Conservation (phyloP, 2,797 vertebrate species). For the Setipinna tenuifilis region DNA sequence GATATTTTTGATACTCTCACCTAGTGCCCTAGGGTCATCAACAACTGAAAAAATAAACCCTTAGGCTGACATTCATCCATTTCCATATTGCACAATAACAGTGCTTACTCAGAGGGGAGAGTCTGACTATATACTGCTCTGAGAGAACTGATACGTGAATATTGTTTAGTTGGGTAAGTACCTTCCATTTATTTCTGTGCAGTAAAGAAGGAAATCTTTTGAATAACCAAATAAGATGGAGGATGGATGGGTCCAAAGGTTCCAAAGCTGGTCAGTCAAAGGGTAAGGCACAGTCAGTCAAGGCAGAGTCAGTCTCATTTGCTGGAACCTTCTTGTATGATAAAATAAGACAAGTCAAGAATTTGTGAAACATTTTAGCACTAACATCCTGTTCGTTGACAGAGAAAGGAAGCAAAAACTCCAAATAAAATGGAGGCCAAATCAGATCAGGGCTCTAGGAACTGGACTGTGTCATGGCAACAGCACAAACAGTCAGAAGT, state of each 20-base stretch:
- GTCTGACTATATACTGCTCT: neutral
- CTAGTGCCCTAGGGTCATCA: neutral
- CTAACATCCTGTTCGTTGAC: neutral
- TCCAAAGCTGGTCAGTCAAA: neutral
- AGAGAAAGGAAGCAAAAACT: neutral
- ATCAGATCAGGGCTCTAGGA: neutral
- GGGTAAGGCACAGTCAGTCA: neutral
- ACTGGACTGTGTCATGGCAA: neutral
- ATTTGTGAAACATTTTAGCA: neutral
- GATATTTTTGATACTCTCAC: no score
- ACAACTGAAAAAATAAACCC: neutral
- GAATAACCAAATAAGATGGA: conserved; percentile 20
- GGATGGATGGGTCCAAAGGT: neutral
- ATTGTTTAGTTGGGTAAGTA: neutral
- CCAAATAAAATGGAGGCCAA: conserved; percentile 8
- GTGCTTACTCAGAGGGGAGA: neutral
- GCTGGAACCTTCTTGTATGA: neutral
- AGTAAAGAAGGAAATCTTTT: conserved; percentile 1
- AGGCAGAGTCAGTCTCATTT: neutral
- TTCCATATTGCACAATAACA: neutral
- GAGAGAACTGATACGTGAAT: neutral
- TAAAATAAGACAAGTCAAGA: neutral
- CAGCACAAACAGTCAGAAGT: neutral
- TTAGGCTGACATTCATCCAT: neutral
- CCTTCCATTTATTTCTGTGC: neutral